A percentile compares a stretch with the other conserved stretches of the same genome.
phyloP scores from a whole-genome alignment of 2,888 invertebrate species.

The Acrocyrtus sp. region DNA sequence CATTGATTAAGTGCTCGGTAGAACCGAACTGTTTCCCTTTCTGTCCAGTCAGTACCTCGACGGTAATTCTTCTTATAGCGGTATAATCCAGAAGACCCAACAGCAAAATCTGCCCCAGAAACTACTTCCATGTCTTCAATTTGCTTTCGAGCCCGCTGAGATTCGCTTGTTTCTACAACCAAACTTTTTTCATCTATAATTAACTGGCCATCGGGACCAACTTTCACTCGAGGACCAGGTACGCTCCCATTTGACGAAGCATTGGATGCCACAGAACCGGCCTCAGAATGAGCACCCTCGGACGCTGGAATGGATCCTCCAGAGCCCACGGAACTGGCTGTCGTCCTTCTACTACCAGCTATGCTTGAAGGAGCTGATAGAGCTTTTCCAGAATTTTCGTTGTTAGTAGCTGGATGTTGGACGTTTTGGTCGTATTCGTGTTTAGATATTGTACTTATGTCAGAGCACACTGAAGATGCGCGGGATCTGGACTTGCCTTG shows the following conservation, averaged over 20 bases:
- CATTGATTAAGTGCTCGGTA: conserved; percentile 89
- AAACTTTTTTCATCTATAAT: conserved; percentile 87
- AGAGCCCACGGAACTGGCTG: conserved; percentile 14
- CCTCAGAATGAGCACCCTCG: conserved; percentile 24
- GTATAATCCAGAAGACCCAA: conserved; percentile 66
- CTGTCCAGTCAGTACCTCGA: conserved; percentile 79
- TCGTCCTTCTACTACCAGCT: conserved; percentile 24
- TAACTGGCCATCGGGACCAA: conserved; percentile 86
- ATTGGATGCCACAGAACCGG: conserved; percentile 26
- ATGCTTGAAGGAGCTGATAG: conserved; percentile 24
- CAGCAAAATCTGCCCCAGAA: conserved; percentile 73
- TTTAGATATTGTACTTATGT: conserved; percentile 13
- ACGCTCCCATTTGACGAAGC: conserved; percentile 2
- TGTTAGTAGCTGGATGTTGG: too few relatives aligned
- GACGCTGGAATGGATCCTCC: conserved; percentile 13
- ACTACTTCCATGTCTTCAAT: conserved; percentile 74
- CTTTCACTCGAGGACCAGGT: conserved; percentile 80
- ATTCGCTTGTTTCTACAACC: conserved; percentile 78
- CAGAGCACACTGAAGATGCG: conserved; percentile 46
- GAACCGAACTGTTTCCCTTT: conserved; percentile 86
- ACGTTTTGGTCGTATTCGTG: conserved; percentile 6
- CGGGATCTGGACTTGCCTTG: conserved; percentile 33
- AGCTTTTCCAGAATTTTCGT: conserved; percentile 15
- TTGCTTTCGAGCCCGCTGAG: conserved; percentile 69
- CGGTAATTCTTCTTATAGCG: conserved; percentile 72